Evolutionary conservation across 2,888 invertebrate species (phyloP).

Genomic region (Tipula unca): DNA sequence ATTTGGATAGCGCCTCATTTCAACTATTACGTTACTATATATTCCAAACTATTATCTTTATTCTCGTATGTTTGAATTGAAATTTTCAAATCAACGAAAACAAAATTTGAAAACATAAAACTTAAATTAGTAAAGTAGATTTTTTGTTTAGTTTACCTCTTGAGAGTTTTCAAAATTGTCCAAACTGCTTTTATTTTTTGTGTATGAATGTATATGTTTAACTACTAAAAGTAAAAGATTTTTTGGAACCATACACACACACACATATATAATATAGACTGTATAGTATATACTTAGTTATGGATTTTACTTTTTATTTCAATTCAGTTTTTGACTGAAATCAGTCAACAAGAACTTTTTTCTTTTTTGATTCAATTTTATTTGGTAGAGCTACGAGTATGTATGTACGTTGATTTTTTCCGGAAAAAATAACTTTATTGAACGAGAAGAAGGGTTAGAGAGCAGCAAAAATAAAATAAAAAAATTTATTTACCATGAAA

Average conservation of each 20-base stretch:
- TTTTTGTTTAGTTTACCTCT: neutral
- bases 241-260: neutral
- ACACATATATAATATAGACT: neutral
- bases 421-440: neutral
- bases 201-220: neutral
- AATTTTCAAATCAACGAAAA: neutral
- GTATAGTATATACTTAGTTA: neutral
- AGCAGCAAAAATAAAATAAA: neutral
- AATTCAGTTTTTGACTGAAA: neutral
- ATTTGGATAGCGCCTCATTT: neutral
- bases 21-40: neutral
- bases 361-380: neutral
- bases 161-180: neutral
- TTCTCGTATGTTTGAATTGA: neutral
- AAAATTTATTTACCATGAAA: constrained; percentile 2
- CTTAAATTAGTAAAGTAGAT: neutral
- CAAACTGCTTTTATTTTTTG: neutral
- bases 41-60: neutral
- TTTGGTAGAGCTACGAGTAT: too few species aligned
- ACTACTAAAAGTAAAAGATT: neutral
- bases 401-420: neutral
- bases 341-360: neutral
- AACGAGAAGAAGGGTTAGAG: neutral
- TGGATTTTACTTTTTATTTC: neutral
- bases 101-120: too few species aligned